Evolutionary conservation across 2,113 vertebrate species (phyloP).

Genomic region (Lanius ludovicianus): DNA sequence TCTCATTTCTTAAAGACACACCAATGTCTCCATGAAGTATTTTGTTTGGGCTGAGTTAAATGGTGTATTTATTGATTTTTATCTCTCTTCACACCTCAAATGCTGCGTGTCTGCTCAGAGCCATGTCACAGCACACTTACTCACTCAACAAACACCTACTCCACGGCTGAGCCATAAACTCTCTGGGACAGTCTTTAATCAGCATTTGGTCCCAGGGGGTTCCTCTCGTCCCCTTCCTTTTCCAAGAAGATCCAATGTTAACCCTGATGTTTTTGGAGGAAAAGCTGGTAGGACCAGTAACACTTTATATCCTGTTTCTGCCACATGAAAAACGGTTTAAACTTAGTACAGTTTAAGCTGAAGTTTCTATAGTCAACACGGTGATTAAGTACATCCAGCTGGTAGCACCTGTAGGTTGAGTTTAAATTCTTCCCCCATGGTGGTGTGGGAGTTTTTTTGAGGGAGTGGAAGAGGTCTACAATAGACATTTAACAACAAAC

Average conservation of each 20-base stretch:
- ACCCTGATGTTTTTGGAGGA: neutral
- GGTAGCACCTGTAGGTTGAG: neutral
- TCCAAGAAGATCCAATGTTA: neutral
- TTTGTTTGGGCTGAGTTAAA: slow-evolving; percentile 33
- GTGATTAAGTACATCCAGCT: neutral
- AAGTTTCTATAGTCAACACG: neutral
- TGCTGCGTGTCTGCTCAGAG: neutral
- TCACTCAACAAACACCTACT: neutral
- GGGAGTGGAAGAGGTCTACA: neutral
- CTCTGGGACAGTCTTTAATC: neutral
- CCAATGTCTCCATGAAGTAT: neutral
- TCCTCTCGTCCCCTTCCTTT: neutral
- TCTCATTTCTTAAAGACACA: neutral
- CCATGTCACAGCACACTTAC: neutral
- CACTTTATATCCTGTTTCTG: neutral
- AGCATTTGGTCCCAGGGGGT: neutral
- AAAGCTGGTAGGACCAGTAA: neutral
- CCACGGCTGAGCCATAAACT: neutral
- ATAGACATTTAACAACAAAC: neutral
- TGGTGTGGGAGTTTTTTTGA: neutral
- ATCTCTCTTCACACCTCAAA: neutral
- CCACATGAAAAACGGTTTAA: neutral
- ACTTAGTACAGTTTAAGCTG: neutral
- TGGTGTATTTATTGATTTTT: slow-evolving; percentile 46
- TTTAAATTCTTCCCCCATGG: neutral